These are phyloP conservation scores for Myoxocephalus aenaeus DNA, from an alignment of 2,797 vertebrate species.

Conservation along the genomic window DNA sequence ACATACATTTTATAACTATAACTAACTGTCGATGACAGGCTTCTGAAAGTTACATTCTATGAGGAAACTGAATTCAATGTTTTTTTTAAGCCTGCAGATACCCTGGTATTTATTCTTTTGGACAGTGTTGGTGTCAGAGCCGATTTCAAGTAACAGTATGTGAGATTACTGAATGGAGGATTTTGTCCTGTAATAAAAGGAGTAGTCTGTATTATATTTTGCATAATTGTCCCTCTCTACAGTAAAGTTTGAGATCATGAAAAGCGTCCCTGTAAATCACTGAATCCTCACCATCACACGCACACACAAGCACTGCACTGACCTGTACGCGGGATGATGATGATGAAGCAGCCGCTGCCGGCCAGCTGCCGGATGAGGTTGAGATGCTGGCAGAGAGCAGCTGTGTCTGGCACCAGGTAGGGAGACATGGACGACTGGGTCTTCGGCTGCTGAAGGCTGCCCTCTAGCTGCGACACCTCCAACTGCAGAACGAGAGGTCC, in stretches of 20 bases:
- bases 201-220: not conserved
- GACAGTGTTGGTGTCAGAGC: not conserved
- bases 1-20: not conserved
- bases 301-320: constrained; percentile 12
- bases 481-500: constrained; percentile 79
- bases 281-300: not conserved
- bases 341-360: constrained; percentile 93
- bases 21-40: not conserved
- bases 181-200: not conserved
- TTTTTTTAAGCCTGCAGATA: too few species aligned
- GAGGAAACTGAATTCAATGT: not conserved
- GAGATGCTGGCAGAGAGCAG: constrained; percentile 95
- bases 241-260: not conserved
- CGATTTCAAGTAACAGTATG: not conserved
- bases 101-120: not conserved
- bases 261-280: not conserved
- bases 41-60: not conserved
- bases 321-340: constrained; percentile 98
- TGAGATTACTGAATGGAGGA: not conserved
- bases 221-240: not conserved
- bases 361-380: constrained; percentile 91
- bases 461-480: constrained; percentile 97
- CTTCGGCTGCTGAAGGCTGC: constrained; percentile 96
- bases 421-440: constrained; percentile 97
- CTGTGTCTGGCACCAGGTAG: constrained; percentile 94